phyloP scores from a whole-genome alignment of 2,113 vertebrate species.

The Myrmecophaga tridactyla region DNA sequence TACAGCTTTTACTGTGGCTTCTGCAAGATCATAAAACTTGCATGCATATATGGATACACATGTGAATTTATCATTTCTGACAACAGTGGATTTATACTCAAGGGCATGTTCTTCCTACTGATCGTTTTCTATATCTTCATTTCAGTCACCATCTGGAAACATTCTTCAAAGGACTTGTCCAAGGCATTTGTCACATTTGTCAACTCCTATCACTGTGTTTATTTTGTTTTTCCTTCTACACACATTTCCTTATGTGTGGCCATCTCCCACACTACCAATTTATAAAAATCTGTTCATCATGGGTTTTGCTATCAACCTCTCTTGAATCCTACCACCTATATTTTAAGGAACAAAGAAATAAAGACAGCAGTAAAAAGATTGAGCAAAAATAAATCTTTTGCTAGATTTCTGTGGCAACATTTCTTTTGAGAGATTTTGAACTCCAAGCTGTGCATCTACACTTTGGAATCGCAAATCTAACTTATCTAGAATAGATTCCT shows the following conservation, averaged over 20 bases:
- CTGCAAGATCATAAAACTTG: no score
- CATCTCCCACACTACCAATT: conserved; percentile 37
- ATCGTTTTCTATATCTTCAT: no score
- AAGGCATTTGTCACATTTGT: no score
- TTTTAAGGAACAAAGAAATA: conserved; percentile 48
- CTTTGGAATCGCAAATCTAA: background rate
- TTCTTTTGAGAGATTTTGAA: background rate
- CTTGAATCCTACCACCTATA: conserved; percentile 60
- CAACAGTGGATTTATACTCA: no score
- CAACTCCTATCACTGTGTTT: background rate
- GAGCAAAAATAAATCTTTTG: background rate
- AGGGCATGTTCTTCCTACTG: no score
- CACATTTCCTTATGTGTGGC: conserved; percentile 39
- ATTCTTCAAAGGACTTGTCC: no score
- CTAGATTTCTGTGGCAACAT: background rate
- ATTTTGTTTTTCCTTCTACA: conserved; percentile 50
- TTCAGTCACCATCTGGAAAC: no score
- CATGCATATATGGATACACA: no score
- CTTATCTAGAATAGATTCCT: background rate
- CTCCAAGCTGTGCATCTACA: background rate
- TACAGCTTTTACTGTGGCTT: background rate
- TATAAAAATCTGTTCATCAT: conserved; percentile 46
- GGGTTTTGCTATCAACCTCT: conserved; percentile 44
- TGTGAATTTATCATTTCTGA: no score
- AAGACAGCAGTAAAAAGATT: background rate